These are phyloP conservation scores for Potamarius usumacintae DNA, from an alignment of 2,113 vertebrate species.

Conservation along the genomic window DNA sequence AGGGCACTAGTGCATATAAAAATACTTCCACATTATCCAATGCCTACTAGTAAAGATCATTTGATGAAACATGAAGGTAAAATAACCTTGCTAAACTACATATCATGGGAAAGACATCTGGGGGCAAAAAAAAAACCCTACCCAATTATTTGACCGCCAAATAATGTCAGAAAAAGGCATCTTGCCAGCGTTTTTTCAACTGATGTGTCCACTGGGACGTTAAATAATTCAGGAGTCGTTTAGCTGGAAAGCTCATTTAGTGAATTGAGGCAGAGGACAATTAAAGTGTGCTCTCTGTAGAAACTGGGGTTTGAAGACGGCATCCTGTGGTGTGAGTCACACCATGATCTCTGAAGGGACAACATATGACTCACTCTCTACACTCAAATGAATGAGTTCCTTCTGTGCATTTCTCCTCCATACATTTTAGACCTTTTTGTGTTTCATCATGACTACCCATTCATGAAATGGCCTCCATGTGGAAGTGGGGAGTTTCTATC, in stretches of 20 bases:
- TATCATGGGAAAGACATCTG: neutral
- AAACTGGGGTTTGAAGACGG: slow-evolving; percentile 24
- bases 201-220: slow-evolving; percentile 15
- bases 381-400: slow-evolving; percentile 39
- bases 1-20: too few relatives aligned
- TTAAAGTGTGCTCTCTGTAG: slow-evolving; percentile 38
- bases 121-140: neutral
- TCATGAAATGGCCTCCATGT: slow-evolving; percentile 45
- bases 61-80: neutral
- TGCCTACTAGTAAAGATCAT: neutral
- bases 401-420: slow-evolving; percentile 27
- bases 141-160: neutral
- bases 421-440: slow-evolving; percentile 48
- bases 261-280: slow-evolving; percentile 55
- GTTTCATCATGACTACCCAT: slow-evolving; percentile 27
- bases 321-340: slow-evolving; percentile 31
- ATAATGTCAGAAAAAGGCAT: neutral
- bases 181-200: neutral
- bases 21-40: neutral
- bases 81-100: neutral
- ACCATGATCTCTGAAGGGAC: slow-evolving; percentile 30
- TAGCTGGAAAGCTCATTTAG: slow-evolving; percentile 55
- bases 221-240: slow-evolving; percentile 57
- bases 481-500: slow-evolving; percentile 12
- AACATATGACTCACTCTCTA: slow-evolving; percentile 20